A percentile compares a stretch with the other conserved stretches of the same genome.
These are phyloP conservation scores for Byasa hedistus DNA, from an alignment of 2,888 invertebrate genomes.

Conservation along the genomic window DNA sequence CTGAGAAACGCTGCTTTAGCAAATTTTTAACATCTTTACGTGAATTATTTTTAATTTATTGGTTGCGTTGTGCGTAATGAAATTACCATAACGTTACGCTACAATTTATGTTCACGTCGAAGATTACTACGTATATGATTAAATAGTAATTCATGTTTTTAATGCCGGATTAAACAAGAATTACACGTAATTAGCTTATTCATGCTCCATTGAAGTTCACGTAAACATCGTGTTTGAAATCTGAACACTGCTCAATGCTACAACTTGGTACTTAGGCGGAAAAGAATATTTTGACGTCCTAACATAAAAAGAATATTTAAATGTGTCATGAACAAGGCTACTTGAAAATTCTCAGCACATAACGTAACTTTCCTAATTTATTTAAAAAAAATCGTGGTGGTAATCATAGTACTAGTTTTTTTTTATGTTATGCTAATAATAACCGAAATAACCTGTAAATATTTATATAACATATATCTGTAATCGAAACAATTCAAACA, in stretches of 20 bases:
- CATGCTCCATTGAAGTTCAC: constrained; percentile 17
- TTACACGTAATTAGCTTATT: constrained; percentile 20
- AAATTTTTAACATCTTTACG: not conserved
- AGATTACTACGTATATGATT: not conserved
- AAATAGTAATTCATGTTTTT: constrained; percentile 3
- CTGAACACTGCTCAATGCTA: not conserved
- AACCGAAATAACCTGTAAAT: too few relatives aligned
- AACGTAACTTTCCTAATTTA: too few relatives aligned
- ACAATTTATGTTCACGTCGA: constrained; percentile 4
- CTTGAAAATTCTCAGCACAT: not conserved
- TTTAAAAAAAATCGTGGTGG: not conserved
- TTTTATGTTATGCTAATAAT: too few relatives aligned
- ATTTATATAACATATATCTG: too few relatives aligned
- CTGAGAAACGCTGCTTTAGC: too few relatives aligned
- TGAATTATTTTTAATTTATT: not conserved
- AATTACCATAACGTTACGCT: constrained; percentile 14
- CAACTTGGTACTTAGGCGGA: not conserved
- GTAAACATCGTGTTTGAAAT: constrained; percentile 9
- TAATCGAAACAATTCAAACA: not conserved
- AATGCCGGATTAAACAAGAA: constrained; percentile 20
- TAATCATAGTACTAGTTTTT: too few relatives aligned
- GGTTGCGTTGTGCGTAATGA: not conserved
- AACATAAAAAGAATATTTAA: too few relatives aligned
- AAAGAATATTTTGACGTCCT: too few relatives aligned
- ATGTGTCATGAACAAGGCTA: not conserved